These are phyloP conservation scores for Diachrysia chrysitis DNA, from an alignment of 2,888 invertebrate species.

Conservation along the genomic window DNA sequence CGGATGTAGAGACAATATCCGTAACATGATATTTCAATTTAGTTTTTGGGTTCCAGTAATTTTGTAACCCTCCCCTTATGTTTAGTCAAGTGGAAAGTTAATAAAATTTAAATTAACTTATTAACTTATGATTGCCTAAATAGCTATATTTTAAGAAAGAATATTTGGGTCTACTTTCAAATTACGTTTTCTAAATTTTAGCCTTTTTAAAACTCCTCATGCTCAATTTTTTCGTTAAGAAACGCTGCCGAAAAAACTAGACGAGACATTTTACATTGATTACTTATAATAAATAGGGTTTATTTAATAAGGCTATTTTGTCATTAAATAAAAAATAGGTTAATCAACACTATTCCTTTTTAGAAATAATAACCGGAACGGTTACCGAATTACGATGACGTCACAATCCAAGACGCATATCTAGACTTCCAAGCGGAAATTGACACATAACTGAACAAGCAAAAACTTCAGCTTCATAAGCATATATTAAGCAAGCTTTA, in stretches of 20 bases:
- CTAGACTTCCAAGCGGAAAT: constrained; percentile 9
- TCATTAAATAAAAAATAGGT: too few relatives aligned
- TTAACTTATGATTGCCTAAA: too few relatives aligned
- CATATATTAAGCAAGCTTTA: constrained; percentile 25
- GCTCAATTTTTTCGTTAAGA: too few relatives aligned
- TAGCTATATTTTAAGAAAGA: too few relatives aligned
- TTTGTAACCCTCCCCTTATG: constrained; percentile 1
- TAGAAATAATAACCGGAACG: background rate
- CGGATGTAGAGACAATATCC: constrained; percentile 57
- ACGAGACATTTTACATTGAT: too few relatives aligned
- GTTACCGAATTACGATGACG: background rate
- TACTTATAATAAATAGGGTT: too few relatives aligned
- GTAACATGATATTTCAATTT: constrained; percentile 56
- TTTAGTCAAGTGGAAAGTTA: constrained; percentile 8
- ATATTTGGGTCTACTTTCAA: too few relatives aligned
- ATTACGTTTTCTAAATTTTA: too few relatives aligned
- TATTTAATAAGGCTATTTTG: too few relatives aligned
- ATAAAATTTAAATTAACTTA: background rate
- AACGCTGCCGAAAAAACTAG: too few relatives aligned
- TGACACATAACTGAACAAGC: constrained; percentile 18
- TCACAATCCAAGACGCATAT: background rate
- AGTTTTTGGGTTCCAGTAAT: constrained; percentile 19
- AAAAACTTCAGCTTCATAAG: constrained; percentile 16
- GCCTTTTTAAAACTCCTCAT: too few relatives aligned
- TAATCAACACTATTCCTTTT: background rate